Percentiles rank a stretch among this genome's conserved stretches.
These are phyloP conservation scores for Pipistrellus pygmaeus DNA, from an alignment of 2,797 vertebrate species.

Conservation along the genomic window DNA sequence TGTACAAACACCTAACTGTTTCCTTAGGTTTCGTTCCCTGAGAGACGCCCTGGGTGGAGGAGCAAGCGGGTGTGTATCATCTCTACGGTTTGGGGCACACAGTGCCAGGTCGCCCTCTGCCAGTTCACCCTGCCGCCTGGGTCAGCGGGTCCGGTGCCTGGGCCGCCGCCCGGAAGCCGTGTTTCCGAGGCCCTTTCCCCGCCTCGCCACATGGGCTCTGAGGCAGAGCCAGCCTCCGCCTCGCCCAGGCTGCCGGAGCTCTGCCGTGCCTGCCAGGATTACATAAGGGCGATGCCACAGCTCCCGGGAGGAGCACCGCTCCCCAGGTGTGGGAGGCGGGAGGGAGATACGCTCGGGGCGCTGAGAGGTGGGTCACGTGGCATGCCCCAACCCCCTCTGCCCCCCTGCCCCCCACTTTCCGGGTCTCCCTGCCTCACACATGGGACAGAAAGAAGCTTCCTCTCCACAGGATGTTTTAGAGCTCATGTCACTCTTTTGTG, in stretches of 20 bases:
- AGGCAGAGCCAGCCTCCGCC: background rate
- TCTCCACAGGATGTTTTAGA: background rate
- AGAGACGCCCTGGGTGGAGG: background rate
- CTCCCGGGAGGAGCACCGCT: slow-evolving; percentile 44
- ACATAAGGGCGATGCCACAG: slow-evolving; percentile 30
- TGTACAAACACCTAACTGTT: background rate
- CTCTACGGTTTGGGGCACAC: background rate
- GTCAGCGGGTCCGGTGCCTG: rapidly evolving
- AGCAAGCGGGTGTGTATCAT: background rate
- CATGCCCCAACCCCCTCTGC: rapidly evolving
- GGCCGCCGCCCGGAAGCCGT: rapidly evolving
- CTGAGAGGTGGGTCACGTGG: background rate
- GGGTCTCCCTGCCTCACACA: background rate
- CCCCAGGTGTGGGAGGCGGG: slow-evolving; percentile 52
- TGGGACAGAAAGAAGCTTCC: background rate
- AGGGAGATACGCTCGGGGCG: rapidly evolving
- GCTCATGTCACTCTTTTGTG: background rate
- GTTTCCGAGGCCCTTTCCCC: rapidly evolving
- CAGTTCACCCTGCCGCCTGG: rapidly evolving
- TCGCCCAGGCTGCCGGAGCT: background rate
- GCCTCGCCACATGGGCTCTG: background rate
- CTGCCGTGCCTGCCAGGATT: slow-evolving; percentile 44
- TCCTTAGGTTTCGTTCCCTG: background rate
- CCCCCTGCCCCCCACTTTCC: background rate
- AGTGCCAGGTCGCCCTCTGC: background rate